Evolutionary conservation across 2,888 invertebrate species (phyloP), one percentile per base, ranked within the genome.

Genomic region (Agapostemon virescens): DNA sequence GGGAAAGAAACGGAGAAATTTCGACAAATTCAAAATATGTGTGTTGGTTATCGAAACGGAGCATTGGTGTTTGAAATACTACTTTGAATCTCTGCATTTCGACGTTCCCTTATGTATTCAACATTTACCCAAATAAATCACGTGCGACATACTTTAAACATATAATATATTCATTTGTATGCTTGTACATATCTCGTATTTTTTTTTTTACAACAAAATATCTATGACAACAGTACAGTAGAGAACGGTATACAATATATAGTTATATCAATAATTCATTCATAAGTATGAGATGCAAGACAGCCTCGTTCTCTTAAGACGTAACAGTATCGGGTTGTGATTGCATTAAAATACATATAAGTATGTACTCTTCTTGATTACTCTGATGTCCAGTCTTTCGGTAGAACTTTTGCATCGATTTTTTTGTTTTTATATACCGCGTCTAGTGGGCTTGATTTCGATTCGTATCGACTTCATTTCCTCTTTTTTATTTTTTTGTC

Each of bases 101-200:
- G 26, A 55, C 26, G 52, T 52, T n/a, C 13, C n/a, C 23, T 52
- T 52, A 52, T 23, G 5, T 9, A 23, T 52, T 52, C 26, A 26
- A 49, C 15, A 52, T 66, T 26, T 7, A 36, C 23, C 42, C 1
- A 17, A 71, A 72, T 66, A n/a, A 73, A 68, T 15, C 15, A 64
- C 17, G 20, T 33, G 26, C 13, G 42, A 36, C 38, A 52, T 92
- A 91, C 87, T 91, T 92, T 91, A 92, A 92, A 92, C 92, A 92
- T 92, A 92, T 92, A 92, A 91, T 92, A 91, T 92, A 90, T 91
- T 91, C 87, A 90, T 91, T 91, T 91, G 88, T 91, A 91, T 90
- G 88, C 88, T 91, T 90, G 90, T 92, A 91, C 90, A 91, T 90
- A 82, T 86, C 79, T 83, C 68, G 77, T 84, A 85, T 85, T 82